Conservation (phyloP, 2,113 vertebrate species). For the Pachyramphus minor region DNA sequence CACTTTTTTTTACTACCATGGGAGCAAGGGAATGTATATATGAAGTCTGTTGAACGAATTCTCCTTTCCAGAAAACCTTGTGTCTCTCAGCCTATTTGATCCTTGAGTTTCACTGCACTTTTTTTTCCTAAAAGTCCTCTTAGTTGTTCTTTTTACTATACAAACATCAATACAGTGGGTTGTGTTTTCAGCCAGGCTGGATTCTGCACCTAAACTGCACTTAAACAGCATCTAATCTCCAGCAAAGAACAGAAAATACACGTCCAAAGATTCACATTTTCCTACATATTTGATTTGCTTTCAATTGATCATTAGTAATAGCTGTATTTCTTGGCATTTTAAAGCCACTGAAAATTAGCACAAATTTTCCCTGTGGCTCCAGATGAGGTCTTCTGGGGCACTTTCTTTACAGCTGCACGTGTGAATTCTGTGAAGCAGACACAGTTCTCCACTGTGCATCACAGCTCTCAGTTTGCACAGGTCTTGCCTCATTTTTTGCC, state of each 20-base stretch:
- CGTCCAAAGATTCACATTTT: not conserved
- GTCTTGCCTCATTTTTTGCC: not conserved
- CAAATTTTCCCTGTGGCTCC: not conserved
- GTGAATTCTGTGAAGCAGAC: not conserved
- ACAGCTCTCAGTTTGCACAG: not conserved
- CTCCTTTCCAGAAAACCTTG: not conserved
- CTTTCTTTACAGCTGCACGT: not conserved
- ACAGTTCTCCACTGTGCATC: accelerated
- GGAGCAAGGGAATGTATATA: not conserved
- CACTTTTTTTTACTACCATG: no score
- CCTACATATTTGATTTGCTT: not conserved
- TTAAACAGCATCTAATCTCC: not conserved
- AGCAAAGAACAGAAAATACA: not conserved
- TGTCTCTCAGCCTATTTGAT: not conserved
- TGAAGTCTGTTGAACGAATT: not conserved
- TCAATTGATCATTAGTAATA: not conserved
- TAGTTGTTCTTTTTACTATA: not conserved
- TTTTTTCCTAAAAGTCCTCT: not conserved
- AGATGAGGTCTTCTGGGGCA: not conserved
- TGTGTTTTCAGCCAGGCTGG: not conserved
- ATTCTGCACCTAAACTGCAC: not conserved
- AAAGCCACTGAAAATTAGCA: not conserved
- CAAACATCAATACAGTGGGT: not conserved
- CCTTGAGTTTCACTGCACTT: not conserved
- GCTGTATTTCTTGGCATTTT: not conserved